Percentiles rank a stretch among this genome's conserved stretches.
Evolutionary conservation across 2,113 vertebrate species (phyloP).

Genomic region (Pterophyllum scalare): DNA sequence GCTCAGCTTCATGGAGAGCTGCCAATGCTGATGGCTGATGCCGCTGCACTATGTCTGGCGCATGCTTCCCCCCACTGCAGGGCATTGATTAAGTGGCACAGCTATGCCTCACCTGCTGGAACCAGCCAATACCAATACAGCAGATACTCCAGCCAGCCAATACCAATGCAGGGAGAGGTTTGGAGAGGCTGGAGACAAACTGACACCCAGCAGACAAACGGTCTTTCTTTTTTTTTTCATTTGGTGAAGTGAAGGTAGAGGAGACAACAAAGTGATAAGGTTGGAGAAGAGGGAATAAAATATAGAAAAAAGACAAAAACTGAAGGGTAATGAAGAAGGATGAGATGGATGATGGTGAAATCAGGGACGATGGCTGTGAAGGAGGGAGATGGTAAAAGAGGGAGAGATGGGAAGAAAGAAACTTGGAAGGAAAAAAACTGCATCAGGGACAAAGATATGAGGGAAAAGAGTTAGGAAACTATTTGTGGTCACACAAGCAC

Average conservation of each 20-base stretch:
- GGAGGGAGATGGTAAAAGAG: slow-evolving; percentile 21
- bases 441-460: slow-evolving; percentile 21
- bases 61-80: slow-evolving; percentile 56
- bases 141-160: slow-evolving; percentile 56
- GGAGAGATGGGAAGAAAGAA: slow-evolving; percentile 15
- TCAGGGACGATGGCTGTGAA: slow-evolving; percentile 28
- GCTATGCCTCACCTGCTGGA: slow-evolving; percentile 71
- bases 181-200: slow-evolving; percentile 72
- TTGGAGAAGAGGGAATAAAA: slow-evolving; percentile 4
- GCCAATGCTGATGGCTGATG: slow-evolving; percentile 30
- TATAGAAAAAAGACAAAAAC: background rate
- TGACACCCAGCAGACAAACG: slow-evolving; percentile 57
- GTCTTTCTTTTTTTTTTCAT: slow-evolving; percentile 9
- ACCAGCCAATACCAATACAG: slow-evolving; percentile 64
- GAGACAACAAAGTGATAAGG: slow-evolving; percentile 32
- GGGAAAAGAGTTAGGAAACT: slow-evolving; percentile 17
- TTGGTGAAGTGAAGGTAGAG: slow-evolving; percentile 23
- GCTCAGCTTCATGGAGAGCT: slow-evolving; percentile 62
- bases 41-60: slow-evolving; percentile 66
- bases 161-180: slow-evolving; percentile 45
- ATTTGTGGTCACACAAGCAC: slow-evolving; percentile 12
- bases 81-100: slow-evolving; percentile 74
- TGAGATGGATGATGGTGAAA: slow-evolving; percentile 49
- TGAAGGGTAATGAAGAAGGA: slow-evolving; percentile 50
- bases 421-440: slow-evolving; percentile 11